Evolutionary conservation across 2,888 invertebrate species (phyloP).

Genomic region (Papilio protenor): DNA sequence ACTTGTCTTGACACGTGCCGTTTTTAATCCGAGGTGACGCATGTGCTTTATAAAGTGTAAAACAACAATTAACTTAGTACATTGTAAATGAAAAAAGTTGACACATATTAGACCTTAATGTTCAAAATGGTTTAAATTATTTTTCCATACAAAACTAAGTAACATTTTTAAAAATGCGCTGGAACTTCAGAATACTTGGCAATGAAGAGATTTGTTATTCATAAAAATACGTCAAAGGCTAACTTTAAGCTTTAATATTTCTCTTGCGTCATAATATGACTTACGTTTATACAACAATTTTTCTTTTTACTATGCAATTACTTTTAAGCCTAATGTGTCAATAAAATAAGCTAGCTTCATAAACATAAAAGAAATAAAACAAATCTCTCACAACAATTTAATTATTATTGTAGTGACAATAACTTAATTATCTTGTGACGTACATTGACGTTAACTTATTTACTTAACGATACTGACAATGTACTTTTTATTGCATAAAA

Average conservation of each 20-base stretch:
- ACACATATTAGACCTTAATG: neutral
- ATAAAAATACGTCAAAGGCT: too few species aligned
- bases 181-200: neutral
- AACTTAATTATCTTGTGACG: neutral
- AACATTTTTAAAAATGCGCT: neutral
- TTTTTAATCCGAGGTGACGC: constrained; percentile 12
- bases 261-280: neutral
- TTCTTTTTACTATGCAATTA: neutral
- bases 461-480: constrained; percentile 2
- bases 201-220: too few species aligned
- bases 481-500: constrained; percentile 23
- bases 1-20: constrained; percentile 19
- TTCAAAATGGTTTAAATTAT: neutral
- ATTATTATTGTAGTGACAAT: neutral
- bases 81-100: neutral
- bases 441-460: neutral
- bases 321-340: neutral
- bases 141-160: neutral
- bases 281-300: neutral
- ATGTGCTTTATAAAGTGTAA: neutral
- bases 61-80: neutral
- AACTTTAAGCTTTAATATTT: neutral
- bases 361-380: neutral
- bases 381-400: neutral
- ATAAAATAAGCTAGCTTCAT: neutral